Percentiles rank a stretch among this genome's conserved stretches.
Evolutionary conservation across 1,140 invertebrate species (phyloP).

Genomic region (Ceratosolen solmsi): DNA sequence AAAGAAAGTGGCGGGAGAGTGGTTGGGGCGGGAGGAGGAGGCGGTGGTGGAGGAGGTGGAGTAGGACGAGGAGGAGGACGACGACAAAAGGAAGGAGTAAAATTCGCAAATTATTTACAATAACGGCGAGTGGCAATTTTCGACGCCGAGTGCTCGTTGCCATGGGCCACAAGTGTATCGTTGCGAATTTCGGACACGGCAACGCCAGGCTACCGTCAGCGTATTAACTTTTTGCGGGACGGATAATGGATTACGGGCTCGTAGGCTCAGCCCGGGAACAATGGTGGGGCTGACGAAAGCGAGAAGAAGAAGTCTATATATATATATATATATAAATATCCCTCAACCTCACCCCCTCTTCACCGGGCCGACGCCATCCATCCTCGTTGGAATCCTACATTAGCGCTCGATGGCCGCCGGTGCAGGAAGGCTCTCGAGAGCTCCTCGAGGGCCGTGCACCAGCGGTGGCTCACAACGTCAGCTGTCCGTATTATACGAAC

Average conservation of each 20-base stretch:
- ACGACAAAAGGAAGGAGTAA: too few relatives aligned
- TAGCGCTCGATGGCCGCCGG: slow-evolving; percentile 55
- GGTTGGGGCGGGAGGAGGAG: too few relatives aligned
- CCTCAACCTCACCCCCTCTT: too few relatives aligned
- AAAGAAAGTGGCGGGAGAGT: neutral
- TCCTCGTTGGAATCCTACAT: slow-evolving; percentile 72
- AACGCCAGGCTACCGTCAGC: neutral
- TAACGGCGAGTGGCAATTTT: neutral
- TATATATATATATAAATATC: too few relatives aligned
- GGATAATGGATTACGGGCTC: slow-evolving; percentile 68
- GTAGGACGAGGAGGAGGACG: too few relatives aligned
- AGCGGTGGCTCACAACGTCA: neutral
- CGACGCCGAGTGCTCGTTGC: neutral
- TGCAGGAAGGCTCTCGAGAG: neutral
- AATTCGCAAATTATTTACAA: too few relatives aligned
- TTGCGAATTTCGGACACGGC: neutral
- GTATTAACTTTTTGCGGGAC: slow-evolving; percentile 52
- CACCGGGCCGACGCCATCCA: slow-evolving; percentile 56
- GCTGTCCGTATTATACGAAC: slow-evolving; percentile 46
- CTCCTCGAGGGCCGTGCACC: slow-evolving; percentile 11
- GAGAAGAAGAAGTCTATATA: neutral
- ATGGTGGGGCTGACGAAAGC: slow-evolving; percentile 50
- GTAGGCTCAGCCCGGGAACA: slow-evolving; percentile 67
- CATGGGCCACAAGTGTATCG: neutral
- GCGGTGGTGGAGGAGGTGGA: too few relatives aligned